Conservation (phyloP, 1,140 invertebrate genomes). For the Pogonomyrmex barbatus region DNA sequence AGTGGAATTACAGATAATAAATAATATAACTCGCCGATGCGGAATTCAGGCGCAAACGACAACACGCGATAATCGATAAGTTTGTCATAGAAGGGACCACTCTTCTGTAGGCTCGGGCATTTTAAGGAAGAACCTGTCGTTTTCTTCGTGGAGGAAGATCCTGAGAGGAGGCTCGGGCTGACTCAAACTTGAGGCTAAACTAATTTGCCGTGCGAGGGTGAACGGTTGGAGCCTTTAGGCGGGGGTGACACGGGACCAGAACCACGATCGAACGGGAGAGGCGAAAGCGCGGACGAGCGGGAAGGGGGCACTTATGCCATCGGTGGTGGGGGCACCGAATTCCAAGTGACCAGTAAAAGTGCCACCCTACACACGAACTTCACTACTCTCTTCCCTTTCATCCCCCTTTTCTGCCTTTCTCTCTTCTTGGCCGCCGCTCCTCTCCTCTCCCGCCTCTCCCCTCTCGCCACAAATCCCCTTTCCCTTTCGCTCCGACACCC, state of each 20-base stretch:
- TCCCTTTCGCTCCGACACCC: constrained; percentile 56
- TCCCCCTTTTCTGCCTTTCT: constrained; percentile 55
- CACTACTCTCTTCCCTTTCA: constrained; percentile 58
- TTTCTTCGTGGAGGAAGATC: constrained; percentile 66
- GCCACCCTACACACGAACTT: constrained; percentile 60
- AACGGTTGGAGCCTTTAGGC: constrained; percentile 57
- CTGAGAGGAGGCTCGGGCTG: constrained; percentile 63
- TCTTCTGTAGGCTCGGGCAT: constrained; percentile 49
- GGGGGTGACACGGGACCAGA: constrained; percentile 68
- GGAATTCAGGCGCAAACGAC: not conserved
- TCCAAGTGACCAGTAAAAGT: constrained; percentile 81
- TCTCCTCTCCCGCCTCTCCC: constrained; percentile 31
- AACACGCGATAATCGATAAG: constrained; percentile 66
- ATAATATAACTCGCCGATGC: constrained; percentile 1
- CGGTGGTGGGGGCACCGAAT: constrained; percentile 73
- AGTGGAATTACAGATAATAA: not conserved
- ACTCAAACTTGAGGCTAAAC: constrained; percentile 76
- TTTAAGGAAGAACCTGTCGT: constrained; percentile 69
- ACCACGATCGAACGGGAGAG: constrained; percentile 48
- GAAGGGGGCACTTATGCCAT: constrained; percentile 54
- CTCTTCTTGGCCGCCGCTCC: constrained; percentile 54
- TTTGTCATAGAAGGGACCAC: not conserved
- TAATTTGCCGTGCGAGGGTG: constrained; percentile 76
- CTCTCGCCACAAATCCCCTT: constrained; percentile 37
- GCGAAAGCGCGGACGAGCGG: not conserved